phyloP scores from a whole-genome alignment of 1,140 invertebrate species.

The Lepidurus couesii region DNA sequence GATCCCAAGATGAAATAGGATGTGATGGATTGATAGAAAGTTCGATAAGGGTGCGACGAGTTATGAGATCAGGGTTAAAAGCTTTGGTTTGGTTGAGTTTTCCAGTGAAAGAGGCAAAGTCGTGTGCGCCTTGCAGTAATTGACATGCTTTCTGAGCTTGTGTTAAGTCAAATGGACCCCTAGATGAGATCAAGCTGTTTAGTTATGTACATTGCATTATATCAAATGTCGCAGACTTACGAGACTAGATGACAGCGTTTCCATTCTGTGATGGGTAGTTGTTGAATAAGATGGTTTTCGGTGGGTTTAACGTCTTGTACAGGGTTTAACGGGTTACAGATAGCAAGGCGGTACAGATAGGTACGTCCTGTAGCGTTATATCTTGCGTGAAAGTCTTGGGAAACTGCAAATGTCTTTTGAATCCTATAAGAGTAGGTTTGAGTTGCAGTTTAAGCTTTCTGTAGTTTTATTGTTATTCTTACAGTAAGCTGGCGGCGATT shows the following conservation, averaged over 20 bases:
- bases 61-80: background rate
- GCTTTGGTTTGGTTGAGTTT: constrained; percentile 40
- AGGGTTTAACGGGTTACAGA: background rate
- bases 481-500: constrained; percentile 3
- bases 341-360: constrained; percentile 28
- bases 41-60: constrained; percentile 32
- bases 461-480: background rate
- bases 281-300: constrained; percentile 6
- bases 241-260: constrained; percentile 48
- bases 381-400: constrained; percentile 29
- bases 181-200: constrained; percentile 43
- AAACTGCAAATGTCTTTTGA: constrained; percentile 6
- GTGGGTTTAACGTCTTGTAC: background rate
- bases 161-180: constrained; percentile 53
- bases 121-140: constrained; percentile 57
- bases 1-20: constrained; percentile 41
- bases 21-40: constrained; percentile 40
- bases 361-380: constrained; percentile 15
- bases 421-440: background rate
- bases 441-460: background rate
- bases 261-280: constrained; percentile 52
- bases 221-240: constrained; percentile 41
- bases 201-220: constrained; percentile 39
- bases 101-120: constrained; percentile 61
- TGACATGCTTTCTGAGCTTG: constrained; percentile 50